Conservation (phyloP, 2,797 vertebrate species). For the Melanotaenia boesemani region DNA sequence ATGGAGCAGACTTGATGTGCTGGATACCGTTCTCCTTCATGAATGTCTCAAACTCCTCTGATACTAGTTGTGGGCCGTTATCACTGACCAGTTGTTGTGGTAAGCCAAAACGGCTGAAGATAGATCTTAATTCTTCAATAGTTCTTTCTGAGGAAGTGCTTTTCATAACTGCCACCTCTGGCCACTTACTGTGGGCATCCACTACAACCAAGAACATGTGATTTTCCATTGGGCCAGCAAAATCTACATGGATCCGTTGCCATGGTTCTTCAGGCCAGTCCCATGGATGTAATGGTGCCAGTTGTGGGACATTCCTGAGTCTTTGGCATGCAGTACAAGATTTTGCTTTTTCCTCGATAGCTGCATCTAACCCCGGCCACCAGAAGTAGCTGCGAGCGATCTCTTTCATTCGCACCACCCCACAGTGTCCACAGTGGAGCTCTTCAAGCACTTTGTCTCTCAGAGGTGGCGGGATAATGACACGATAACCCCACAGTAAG, state of each 20-base stretch:
- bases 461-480: conserved; percentile 14
- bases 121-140: conserved; percentile 1
- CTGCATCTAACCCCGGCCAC: conserved; percentile 11
- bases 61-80: conserved; percentile 8
- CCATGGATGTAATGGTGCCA: conserved; percentile 7
- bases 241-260: conserved; percentile 12
- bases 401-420: conserved; percentile 36
- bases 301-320: conserved; percentile 6
- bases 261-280: conserved; percentile 21
- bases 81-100: conserved; percentile 17
- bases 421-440: conserved; percentile 16
- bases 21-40: conserved; percentile 17
- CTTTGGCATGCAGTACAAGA: conserved; percentile 1
- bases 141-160: conserved; percentile 1
- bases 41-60: conserved; percentile 2
- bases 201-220: too few relatives aligned
- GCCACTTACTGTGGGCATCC: too few relatives aligned
- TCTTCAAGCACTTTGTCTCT: conserved; percentile 7
- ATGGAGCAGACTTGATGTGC: conserved; percentile 14
- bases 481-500: not conserved
- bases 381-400: conserved; percentile 29
- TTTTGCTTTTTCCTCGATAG: conserved; percentile 1
- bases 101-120: conserved; percentile 5
- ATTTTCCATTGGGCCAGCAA: conserved; percentile 5
- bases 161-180: not conserved